A percentile compares a stretch with the other conserved stretches of the same genome.
phyloP scores from a whole-genome alignment of 2,888 invertebrate genomes.

The Epistrophe eligans region DNA sequence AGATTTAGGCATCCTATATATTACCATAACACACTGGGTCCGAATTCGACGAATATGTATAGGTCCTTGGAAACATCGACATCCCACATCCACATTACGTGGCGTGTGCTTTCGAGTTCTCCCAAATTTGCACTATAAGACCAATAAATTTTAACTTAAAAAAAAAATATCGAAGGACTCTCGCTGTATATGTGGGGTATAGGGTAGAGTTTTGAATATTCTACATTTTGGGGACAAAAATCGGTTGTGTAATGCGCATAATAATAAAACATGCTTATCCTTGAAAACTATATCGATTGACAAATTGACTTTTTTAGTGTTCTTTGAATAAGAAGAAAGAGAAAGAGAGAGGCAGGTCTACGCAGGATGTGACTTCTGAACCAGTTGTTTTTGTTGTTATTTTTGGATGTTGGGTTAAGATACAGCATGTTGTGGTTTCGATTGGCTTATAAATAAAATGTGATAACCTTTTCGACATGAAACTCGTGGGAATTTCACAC shows the following conservation, averaged over 20 bases:
- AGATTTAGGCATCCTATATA: slow-evolving; percentile 47
- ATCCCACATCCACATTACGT: background rate
- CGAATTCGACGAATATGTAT: background rate
- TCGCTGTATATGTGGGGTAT: background rate
- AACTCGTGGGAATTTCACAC: slow-evolving; percentile 74
- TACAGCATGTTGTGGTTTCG: slow-evolving; percentile 9
- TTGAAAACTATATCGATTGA: slow-evolving; percentile 71
- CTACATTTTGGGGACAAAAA: slow-evolving; percentile 26
- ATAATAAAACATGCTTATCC: slow-evolving; percentile 70
- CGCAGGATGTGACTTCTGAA: background rate
- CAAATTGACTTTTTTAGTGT: slow-evolving; percentile 60
- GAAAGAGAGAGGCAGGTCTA: background rate
- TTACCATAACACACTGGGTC: background rate
- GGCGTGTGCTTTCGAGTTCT: slow-evolving; percentile 18
- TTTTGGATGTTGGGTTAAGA: background rate
- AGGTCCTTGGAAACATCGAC: background rate
- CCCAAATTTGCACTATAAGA: slow-evolving; percentile 23
- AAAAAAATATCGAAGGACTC: slow-evolving; percentile 23
- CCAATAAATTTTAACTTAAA: slow-evolving; percentile 41
- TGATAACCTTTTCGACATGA: slow-evolving; percentile 64
- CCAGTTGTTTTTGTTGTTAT: background rate
- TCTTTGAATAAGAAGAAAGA: background rate
- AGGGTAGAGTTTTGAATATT: background rate
- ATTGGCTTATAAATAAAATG: slow-evolving; percentile 20
- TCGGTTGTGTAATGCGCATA: slow-evolving; percentile 52